phyloP scores from a whole-genome alignment of 2,797 vertebrate genomes.

The Ficedula albicollis region DNA sequence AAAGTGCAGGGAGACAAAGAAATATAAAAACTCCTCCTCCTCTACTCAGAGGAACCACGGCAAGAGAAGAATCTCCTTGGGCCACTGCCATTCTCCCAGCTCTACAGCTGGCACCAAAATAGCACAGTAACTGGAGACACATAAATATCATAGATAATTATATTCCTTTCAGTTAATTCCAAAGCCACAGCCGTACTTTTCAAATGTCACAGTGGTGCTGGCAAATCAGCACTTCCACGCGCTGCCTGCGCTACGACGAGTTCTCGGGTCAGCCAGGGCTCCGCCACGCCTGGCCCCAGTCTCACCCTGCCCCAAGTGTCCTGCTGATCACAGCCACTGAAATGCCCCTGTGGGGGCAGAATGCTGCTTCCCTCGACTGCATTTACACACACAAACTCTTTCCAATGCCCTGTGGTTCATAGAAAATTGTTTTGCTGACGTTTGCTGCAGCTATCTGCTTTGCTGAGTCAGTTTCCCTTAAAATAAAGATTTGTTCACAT shows the following conservation, averaged over 20 bases:
- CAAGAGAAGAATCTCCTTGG: background rate
- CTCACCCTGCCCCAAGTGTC: background rate
- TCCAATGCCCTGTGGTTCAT: background rate
- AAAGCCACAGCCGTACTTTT: background rate
- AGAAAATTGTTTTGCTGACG: background rate
- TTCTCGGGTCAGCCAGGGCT: background rate
- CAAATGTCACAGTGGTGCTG: background rate
- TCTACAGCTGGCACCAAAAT: background rate
- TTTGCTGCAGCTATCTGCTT: background rate
- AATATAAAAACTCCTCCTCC: background rate
- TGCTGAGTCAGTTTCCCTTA: background rate
- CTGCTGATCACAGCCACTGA: background rate
- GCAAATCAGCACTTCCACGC: background rate
- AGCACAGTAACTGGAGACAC: background rate
- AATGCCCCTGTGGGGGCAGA: background rate
- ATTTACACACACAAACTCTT: background rate
- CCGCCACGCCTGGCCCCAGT: fast-evolving
- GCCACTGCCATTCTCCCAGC: background rate
- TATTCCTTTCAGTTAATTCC: background rate
- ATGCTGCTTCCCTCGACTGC: background rate
- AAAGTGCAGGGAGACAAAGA: background rate
- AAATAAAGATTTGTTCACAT: background rate
- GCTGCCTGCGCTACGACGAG: background rate
- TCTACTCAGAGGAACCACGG: background rate
- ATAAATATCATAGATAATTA: conserved; percentile 17